phyloP scores from a whole-genome alignment of 2,888 invertebrate genomes.

The Arctia plantaginis region DNA sequence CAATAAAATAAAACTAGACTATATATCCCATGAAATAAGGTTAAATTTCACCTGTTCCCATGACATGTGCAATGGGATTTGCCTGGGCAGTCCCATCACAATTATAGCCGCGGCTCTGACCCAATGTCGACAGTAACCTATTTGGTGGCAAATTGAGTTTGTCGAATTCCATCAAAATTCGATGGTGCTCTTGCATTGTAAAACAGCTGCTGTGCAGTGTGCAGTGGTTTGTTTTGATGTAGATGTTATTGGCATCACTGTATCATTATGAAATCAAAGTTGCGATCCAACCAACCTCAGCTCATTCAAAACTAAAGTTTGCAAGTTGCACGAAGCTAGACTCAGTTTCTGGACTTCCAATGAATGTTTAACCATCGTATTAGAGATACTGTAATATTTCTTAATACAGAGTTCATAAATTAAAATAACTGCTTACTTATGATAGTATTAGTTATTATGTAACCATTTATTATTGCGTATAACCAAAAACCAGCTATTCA shows the following conservation, averaged over 20 bases:
- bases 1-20: conserved; percentile 29
- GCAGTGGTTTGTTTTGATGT: conserved; percentile 13
- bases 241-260: conserved; percentile 11
- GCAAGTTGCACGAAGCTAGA: neutral
- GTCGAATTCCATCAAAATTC: conserved; percentile 83
- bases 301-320: neutral
- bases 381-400: too few relatives aligned
- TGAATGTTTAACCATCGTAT: neutral
- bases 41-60: conserved; percentile 34
- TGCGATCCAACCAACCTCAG: neutral
- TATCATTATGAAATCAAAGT: neutral
- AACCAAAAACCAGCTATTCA: too few relatives aligned
- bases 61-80: conserved; percentile 62
- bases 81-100: conserved; percentile 75
- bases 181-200: conserved; percentile 81
- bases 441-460: too few relatives aligned
- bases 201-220: conserved; percentile 60
- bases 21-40: conserved; percentile 36
- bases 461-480: too few relatives aligned
- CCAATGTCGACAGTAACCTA: conserved; percentile 78
- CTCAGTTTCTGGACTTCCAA: neutral
- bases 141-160: conserved; percentile 83
- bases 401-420: too few relatives aligned
- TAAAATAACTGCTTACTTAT: too few relatives aligned
- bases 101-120: conserved; percentile 72